Evolutionary conservation across 2,888 invertebrate genomes (phyloP).

Genomic region (Diploptera punctata): DNA sequence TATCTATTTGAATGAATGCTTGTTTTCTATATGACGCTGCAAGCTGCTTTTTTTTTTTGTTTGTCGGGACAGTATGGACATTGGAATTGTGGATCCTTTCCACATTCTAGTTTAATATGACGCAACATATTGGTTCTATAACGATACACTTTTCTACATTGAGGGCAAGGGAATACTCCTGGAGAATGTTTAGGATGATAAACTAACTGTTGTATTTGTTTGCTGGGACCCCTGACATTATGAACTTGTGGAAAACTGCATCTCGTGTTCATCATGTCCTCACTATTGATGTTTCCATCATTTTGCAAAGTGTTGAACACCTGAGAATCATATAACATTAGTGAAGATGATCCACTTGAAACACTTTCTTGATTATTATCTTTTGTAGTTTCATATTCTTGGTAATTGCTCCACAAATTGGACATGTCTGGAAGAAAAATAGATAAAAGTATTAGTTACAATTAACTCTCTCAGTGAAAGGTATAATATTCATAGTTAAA

Average conservation of each 20-base stretch:
- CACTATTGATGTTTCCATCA: too few species aligned
- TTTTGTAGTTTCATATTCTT: background rate
- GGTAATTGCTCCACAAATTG: background rate
- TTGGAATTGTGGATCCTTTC: slow-evolving; percentile 55
- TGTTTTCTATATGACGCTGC: slow-evolving; percentile 33
- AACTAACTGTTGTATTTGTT: background rate
- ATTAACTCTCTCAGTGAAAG: too few species aligned
- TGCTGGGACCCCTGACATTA: too few species aligned
- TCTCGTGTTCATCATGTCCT: too few species aligned
- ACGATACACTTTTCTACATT: slow-evolving; percentile 36
- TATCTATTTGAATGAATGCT: slow-evolving; percentile 2
- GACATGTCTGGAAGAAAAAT: background rate
- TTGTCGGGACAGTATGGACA: slow-evolving; percentile 48
- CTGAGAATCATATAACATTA: too few species aligned
- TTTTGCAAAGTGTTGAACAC: too few species aligned
- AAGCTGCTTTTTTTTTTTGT: slow-evolving; percentile 40
- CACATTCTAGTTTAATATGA: slow-evolving; percentile 49
- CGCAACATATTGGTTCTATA: slow-evolving; percentile 46
- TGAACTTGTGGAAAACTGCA: background rate
- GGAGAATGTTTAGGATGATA: too few species aligned
- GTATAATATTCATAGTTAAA: too few species aligned
- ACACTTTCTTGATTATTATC: background rate
- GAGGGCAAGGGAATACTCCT: slow-evolving; percentile 27
- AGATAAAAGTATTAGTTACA: too few species aligned
- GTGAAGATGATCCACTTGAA: too few species aligned